These are phyloP conservation scores for Lagodon rhomboides DNA, from an alignment of 2,797 vertebrate genomes.

Conservation along the genomic window DNA sequence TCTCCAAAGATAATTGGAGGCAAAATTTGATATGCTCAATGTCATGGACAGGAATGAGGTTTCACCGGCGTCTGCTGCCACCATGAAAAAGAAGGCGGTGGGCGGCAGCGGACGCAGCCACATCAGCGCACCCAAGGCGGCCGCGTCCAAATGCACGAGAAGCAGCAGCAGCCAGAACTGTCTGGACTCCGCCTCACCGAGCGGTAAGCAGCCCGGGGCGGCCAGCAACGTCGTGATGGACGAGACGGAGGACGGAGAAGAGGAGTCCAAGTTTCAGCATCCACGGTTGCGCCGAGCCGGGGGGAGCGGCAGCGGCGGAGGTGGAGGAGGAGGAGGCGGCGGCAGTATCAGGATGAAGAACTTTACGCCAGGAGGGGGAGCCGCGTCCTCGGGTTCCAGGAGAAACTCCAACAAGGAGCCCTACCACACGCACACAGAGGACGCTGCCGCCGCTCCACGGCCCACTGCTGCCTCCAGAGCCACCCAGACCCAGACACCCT, in stretches of 20 bases:
- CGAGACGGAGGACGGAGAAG: constrained; percentile 83
- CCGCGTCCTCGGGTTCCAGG: constrained; percentile 83
- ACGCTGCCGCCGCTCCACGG: constrained; percentile 78
- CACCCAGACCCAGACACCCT: constrained; percentile 76
- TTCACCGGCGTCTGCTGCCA: constrained; percentile 79
- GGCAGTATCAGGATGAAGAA: constrained; percentile 88
- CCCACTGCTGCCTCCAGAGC: constrained; percentile 79
- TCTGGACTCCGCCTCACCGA: constrained; percentile 64
- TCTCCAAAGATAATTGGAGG: constrained; percentile 83
- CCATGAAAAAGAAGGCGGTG: constrained; percentile 82
- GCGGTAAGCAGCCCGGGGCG: constrained; percentile 73
- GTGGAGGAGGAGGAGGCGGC: constrained; percentile 82
- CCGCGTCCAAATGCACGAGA: constrained; percentile 70
- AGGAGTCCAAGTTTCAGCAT: constrained; percentile 88
- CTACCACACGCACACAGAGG: constrained; percentile 81
- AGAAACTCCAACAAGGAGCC: constrained; percentile 83
- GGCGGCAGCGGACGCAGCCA: constrained; percentile 71
- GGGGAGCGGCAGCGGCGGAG: constrained; percentile 79
- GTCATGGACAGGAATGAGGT: constrained; percentile 86
- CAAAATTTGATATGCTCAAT: constrained; percentile 83
- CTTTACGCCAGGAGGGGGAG: constrained; percentile 89
- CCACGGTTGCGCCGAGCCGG: constrained; percentile 85
- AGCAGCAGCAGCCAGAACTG: constrained; percentile 79
- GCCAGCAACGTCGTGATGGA: constrained; percentile 82
- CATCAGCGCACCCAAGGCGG: constrained; percentile 66